These are phyloP conservation scores for Dermochelys coriacea DNA, from an alignment of 2,797 vertebrate genomes.

Conservation along the genomic window DNA sequence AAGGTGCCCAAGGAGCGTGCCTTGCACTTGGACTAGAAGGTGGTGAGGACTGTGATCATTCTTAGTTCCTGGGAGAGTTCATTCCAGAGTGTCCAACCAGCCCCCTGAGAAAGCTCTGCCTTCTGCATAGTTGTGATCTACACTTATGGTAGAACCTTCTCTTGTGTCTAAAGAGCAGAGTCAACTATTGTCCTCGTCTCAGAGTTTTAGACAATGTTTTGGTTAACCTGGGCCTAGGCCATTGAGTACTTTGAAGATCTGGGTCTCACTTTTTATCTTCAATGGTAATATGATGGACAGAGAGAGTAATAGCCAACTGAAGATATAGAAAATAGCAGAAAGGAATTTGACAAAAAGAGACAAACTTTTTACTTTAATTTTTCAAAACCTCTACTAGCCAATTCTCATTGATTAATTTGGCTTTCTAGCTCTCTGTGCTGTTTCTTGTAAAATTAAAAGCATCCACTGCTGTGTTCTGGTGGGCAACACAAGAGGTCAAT, in stretches of 20 bases:
- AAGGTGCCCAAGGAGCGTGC: background rate
- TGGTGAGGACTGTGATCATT: too few species aligned
- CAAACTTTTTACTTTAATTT: too few species aligned
- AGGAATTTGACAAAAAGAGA: background rate
- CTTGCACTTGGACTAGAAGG: background rate
- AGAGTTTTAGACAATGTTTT: too few species aligned
- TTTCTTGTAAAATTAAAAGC: background rate
- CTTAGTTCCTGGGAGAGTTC: background rate
- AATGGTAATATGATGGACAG: conserved; percentile 67
- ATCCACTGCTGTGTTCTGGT: background rate
- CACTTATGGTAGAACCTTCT: too few species aligned
- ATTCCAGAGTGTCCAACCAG: fast-evolving
- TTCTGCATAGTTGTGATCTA: too few species aligned
- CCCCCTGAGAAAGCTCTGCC: background rate
- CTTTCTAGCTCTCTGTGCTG: background rate
- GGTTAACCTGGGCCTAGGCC: too few species aligned
- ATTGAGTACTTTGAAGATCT: too few species aligned
- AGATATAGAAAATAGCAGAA: background rate
- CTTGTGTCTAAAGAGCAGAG: too few species aligned
- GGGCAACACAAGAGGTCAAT: background rate
- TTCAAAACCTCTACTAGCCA: background rate
- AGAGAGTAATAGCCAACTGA: conserved; percentile 67
- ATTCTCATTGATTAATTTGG: background rate
- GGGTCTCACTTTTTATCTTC: too few species aligned
- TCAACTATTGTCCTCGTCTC: too few species aligned